Evolutionary conservation across 1,140 invertebrate genomes (phyloP).

Genomic region (Cyclargus thomasi): DNA sequence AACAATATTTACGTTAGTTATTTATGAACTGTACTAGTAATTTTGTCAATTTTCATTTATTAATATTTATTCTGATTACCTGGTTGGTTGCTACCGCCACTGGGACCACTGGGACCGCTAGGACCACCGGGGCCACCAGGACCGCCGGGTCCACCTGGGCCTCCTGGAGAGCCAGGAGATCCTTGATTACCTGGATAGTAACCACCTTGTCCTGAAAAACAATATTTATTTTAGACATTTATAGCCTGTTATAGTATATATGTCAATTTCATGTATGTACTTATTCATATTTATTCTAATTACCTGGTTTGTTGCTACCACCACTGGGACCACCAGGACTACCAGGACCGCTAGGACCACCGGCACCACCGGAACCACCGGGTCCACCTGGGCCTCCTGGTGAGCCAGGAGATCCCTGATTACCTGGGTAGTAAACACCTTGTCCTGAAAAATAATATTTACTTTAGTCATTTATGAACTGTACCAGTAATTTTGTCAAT

Average conservation of each 20-base stretch:
- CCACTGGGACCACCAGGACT: slow-evolving; percentile 17
- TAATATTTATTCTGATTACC: too few relatives aligned
- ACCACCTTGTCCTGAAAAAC: not conserved
- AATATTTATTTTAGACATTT: too few relatives aligned
- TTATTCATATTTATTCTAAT: not conserved
- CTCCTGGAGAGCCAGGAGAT: not conserved
- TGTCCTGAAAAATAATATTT: too few relatives aligned
- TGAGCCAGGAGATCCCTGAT: too few relatives aligned
- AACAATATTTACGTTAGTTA: too few relatives aligned
- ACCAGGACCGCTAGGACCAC: slow-evolving; percentile 5
- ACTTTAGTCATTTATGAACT: too few relatives aligned
- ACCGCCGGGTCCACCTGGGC: slow-evolving; percentile 68
- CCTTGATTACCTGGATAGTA: not conserved
- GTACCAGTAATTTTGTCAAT: too few relatives aligned
- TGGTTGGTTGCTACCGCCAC: slow-evolving; percentile 8
- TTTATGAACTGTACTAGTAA: too few relatives aligned
- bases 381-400: slow-evolving; percentile 18
- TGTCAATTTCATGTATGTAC: not conserved
- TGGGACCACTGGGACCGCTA: slow-evolving; percentile 26
- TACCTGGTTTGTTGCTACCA: too few relatives aligned
- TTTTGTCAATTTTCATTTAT: too few relatives aligned
- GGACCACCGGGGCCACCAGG: not conserved
- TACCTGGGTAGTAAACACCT: not conserved
- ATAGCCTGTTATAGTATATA: too few relatives aligned
- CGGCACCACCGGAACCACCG: too few relatives aligned